These are phyloP conservation scores for Sylvilagus floridanus DNA, from an alignment of 2,797 vertebrate species.

Conservation along the genomic window DNA sequence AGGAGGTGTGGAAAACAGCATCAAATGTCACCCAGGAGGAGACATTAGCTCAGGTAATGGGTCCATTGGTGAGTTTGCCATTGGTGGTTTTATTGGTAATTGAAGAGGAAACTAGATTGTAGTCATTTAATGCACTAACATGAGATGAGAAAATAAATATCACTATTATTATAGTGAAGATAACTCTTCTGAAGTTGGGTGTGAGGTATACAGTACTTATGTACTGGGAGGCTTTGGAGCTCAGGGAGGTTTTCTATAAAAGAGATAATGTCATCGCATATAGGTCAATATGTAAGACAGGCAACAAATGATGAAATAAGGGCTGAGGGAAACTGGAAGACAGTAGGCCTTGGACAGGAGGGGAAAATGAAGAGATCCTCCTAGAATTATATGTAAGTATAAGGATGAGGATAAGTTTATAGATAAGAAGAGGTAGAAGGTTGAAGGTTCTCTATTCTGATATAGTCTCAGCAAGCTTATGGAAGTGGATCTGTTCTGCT, in stretches of 20 bases:
- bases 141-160: conserved; percentile 33
- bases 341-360: background rate
- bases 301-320: conserved; percentile 26
- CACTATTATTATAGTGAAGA: background rate
- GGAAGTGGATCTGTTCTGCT: conserved; percentile 22
- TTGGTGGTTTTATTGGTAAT: conserved; percentile 12
- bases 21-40: background rate
- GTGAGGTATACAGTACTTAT: background rate
- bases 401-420: background rate
- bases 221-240: background rate
- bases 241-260: background rate
- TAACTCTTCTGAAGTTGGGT: conserved; percentile 1
- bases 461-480: background rate
- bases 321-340: background rate
- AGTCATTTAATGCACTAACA: background rate
- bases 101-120: conserved; percentile 21
- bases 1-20: conserved; percentile 33
- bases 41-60: background rate
- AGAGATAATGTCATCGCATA: background rate
- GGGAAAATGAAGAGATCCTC: background rate
- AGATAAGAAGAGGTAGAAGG: background rate
- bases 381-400: background rate
- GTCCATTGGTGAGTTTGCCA: background rate
- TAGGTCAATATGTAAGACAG: background rate
- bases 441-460: conserved; percentile 19